Base-by-base conservation (phyloP, 1,140 invertebrate genomes). In the Diuraphis noxia region DNA sequence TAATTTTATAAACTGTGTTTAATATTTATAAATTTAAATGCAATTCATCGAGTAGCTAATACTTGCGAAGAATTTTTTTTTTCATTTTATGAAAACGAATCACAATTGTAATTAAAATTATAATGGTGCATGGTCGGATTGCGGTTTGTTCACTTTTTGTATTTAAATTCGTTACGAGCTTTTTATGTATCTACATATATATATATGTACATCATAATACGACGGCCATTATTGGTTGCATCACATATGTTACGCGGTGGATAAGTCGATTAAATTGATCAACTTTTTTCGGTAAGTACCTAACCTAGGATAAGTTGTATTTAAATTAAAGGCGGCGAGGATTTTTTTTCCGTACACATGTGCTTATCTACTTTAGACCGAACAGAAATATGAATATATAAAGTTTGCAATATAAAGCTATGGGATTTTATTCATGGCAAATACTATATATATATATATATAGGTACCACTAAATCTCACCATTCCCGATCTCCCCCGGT, bases 331-430 rank as follows among this genome's bases (percentile, higher is more conserved):
- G 5, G 4, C 13, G 1, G n/a, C 19, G 56, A 17, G 13, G 30
- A 72, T 72, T 72, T 72, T 72, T 72, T 72, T 72, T 17, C 19
- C 19, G 30, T 17, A 6, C 56, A n/a, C 52, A 81, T 81, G 13
- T 82, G 38, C 36, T 82, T 40, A 82, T 82, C 79, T 82, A 10
- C 21, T 40, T 25, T 38, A 38, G 23, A 82, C 79, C 23, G 4
- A 82, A 82, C 79, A 38, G 25, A 40, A 82, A 82, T 82, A 82
- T 38, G 36, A 82, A 82, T 82, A 82, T 25, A 82, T 82, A 40
- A 30, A 82, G 56, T 38, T 9, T 40, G 40, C 25, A 82, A 82
- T 40, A 25, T 38, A 82, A 82, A 82, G 38, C 79, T 38, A 25
- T 72, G 13, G 30, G 56, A n/a, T 72, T 72, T 72, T 72, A 72